phyloP scores from a whole-genome alignment of 2,888 invertebrate genomes.

The Ethmia dodecea region DNA sequence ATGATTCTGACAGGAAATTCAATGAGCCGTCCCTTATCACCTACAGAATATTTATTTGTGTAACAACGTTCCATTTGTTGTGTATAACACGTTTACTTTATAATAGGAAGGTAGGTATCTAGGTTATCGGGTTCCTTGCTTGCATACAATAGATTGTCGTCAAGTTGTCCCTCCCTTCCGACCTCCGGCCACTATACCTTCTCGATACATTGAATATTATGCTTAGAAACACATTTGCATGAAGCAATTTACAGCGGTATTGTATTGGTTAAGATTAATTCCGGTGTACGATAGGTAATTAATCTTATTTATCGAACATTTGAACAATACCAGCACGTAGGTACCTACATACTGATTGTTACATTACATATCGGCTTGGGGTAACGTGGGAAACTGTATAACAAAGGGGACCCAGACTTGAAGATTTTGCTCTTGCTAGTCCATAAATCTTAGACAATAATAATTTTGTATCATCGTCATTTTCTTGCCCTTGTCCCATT shows the following conservation, averaged over 20 bases:
- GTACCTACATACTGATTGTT: too few species aligned
- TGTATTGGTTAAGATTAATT: constrained; percentile 16
- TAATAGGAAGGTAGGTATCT: constrained; percentile 30
- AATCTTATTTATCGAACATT: not conserved
- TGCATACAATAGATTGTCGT: constrained; percentile 37
- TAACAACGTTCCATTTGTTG: not conserved
- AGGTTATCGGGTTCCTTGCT: constrained; percentile 44
- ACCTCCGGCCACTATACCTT: constrained; percentile 21
- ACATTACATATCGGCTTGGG: too few species aligned
- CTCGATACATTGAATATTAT: constrained; percentile 39
- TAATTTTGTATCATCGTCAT: too few species aligned
- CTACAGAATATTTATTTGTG: constrained; percentile 1
- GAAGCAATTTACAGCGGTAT: constrained; percentile 28
- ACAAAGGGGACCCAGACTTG: too few species aligned
- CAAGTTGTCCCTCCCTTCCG: constrained; percentile 41
- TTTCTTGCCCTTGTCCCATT: too few species aligned
- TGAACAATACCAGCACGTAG: too few species aligned
- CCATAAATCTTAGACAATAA: too few species aligned
- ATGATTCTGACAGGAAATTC: constrained; percentile 3
- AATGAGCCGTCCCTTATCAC: constrained; percentile 3
- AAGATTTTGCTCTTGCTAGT: too few species aligned
- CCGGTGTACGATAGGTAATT: constrained; percentile 10
- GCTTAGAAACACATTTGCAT: constrained; percentile 34
- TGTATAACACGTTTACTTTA: not conserved
- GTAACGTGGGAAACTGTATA: too few species aligned